These are phyloP conservation scores for Hippoglossus stenolepis DNA, from an alignment of 2,113 vertebrate species.

Conservation along the genomic window DNA sequence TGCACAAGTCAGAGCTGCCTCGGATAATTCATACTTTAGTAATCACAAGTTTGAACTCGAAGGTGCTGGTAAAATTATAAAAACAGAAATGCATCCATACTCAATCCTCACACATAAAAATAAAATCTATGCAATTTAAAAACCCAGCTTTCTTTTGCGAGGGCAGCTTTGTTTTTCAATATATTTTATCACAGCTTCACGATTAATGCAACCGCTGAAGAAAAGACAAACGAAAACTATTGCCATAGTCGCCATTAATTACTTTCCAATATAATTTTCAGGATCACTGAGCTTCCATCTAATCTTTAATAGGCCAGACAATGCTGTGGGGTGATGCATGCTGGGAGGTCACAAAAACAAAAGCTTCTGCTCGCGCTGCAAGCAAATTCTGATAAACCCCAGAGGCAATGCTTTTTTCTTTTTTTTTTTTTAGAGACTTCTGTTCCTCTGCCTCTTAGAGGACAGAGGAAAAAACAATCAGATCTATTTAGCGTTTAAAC, in stretches of 20 bases:
- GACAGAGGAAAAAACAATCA: constrained; percentile 10
- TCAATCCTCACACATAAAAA: background rate
- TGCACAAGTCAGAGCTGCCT: constrained; percentile 8
- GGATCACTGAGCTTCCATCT: constrained; percentile 49
- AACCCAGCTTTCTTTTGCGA: too few species aligned
- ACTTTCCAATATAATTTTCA: constrained; percentile 50
- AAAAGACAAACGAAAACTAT: background rate
- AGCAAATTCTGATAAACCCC: constrained; percentile 51
- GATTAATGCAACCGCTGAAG: constrained; percentile 13
- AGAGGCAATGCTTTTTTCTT: constrained; percentile 42
- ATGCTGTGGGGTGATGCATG: constrained; percentile 62
- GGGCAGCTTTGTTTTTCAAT: background rate
- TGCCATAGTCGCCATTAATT: constrained; percentile 37
- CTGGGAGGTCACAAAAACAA: constrained; percentile 64
- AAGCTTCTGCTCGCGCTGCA: constrained; percentile 51
- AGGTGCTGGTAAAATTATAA: background rate
- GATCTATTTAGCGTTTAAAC: constrained; percentile 16
- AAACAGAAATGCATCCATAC: background rate
- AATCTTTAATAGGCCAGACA: constrained; percentile 60
- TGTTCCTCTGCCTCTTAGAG: constrained; percentile 12
- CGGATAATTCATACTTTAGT: constrained; percentile 20
- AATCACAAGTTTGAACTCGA: constrained; percentile 3
- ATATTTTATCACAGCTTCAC: background rate
- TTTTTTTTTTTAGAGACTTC: constrained; percentile 14
- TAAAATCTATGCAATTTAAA: background rate